Evolutionary conservation across 2,888 invertebrate genomes (phyloP), one percentile per base, ranked within the genome.

Genomic region (Glyphotaelius pellucidus): DNA sequence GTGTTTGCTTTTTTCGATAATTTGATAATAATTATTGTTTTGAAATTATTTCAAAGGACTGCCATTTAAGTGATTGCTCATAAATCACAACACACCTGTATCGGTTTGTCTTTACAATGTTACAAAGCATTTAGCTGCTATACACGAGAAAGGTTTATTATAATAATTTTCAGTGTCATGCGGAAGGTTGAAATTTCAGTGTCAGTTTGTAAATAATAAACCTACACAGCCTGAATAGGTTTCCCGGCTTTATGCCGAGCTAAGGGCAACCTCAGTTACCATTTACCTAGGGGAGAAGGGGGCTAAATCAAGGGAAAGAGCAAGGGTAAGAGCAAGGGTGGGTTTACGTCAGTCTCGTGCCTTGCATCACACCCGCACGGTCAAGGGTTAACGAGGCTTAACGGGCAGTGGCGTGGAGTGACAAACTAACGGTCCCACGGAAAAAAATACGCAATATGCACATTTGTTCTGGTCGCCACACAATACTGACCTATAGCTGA

Each of bases 241-340:
- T 83, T 83, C 83, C 25, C 25, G 35, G 83, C 83, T 35, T 83
- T 83, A 32, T n/a, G 83, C 25, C 25, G 25, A 83, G 35, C 25
- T 32, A 31, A 32, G 35, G 25, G 83, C 67, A 67, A 67, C 67
- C 67, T n/a, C 25, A 67, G 67, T n/a, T 25, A 25, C 67, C n/a
- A 52, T 52, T 52, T 52, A 52, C 52, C 52, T 52, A n/a, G 25
- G 67, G 67, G 67, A 38, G 67, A 25, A 47, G 32, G 19, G 19
- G 52, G 87, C 30, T 87, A 79, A 90, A 90, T 90, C 90, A 90
- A 90, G 90, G 90, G 38, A 86, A 90, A 86, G 90, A 31, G 80
- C 38, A 90, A 80, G 80, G 80, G 90, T 67, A n/a, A n/a, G n/a
- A n/a, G n/a, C 90, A 90, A 80, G 80, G 80, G 90, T 67, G 25